These are phyloP conservation scores for Drosophila paranaensis DNA, from an alignment of 2,888 invertebrate species.

Conservation along the genomic window DNA sequence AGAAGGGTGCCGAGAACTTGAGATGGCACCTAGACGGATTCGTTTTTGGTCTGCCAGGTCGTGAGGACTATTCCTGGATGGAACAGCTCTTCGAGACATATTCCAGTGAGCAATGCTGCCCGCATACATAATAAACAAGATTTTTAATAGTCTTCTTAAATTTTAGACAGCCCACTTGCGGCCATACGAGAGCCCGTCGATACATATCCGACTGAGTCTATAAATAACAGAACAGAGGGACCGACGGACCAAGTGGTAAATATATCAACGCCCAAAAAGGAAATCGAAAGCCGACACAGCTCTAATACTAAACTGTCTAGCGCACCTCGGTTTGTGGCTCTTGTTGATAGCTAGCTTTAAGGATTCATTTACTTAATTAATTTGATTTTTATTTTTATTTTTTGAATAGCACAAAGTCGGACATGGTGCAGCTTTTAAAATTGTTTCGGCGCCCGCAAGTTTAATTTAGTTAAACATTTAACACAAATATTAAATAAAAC, in stretches of 20 bases:
- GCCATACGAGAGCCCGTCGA: conserved; percentile 27
- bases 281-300: conserved; percentile 66
- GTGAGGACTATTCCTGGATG: conserved; percentile 46
- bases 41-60: conserved; percentile 73
- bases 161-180: conserved; percentile 45
- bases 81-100: conserved; percentile 57
- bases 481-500: background rate
- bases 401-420: conserved; percentile 51
- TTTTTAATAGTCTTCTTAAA: too few relatives aligned
- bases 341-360: background rate
- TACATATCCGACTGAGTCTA: conserved; percentile 30
- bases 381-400: background rate
- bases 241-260: conserved; percentile 31
- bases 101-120: conserved; percentile 39
- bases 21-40: conserved; percentile 87
- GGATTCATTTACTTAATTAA: background rate
- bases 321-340: conserved; percentile 49
- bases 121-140: background rate
- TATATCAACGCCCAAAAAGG: conserved; percentile 55
- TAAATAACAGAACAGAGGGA: conserved; percentile 26
- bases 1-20: conserved; percentile 91
- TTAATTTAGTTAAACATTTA: conserved; percentile 1
- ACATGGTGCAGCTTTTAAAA: conserved; percentile 64
- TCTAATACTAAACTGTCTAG: conserved; percentile 25
- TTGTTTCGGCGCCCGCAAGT: conserved; percentile 50